Conservation (phyloP, 2,797 vertebrate genomes). For the Gallinago nigripennis region DNA sequence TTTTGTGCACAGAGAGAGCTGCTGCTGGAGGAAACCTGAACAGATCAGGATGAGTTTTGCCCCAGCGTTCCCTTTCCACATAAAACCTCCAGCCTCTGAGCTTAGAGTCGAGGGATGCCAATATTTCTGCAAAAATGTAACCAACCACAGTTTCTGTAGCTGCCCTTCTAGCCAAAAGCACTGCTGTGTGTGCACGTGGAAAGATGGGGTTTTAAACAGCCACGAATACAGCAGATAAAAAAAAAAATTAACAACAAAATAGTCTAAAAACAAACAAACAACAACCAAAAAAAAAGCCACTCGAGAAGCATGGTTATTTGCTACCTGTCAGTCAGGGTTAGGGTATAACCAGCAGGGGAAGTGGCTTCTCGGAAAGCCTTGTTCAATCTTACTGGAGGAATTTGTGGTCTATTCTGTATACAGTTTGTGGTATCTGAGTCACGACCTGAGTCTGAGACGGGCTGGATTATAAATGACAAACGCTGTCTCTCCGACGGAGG, state of each 20-base stretch:
- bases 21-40: neutral
- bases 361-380: conserved; percentile 56
- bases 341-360: conserved; percentile 17
- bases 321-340: conserved; percentile 44
- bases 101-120: neutral
- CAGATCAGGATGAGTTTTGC: neutral
- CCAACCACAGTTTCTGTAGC: neutral
- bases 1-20: neutral
- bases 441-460: conserved; percentile 36
- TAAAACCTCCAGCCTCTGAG: neutral
- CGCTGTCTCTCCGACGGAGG: neutral
- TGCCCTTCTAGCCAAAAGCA: neutral
- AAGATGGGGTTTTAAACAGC: neutral
- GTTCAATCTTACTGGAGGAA: conserved; percentile 48
- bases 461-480: conserved; percentile 43
- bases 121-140: neutral
- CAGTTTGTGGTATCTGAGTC: conserved; percentile 64
- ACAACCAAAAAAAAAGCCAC: neutral
- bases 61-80: rapidly evolving
- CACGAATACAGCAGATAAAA: neutral
- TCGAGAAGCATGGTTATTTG: neutral
- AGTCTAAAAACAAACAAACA: neutral
- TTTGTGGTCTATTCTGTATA: conserved; percentile 65
- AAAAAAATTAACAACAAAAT: neutral
- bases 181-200: rapidly evolving